A percentile compares a stretch with the other conserved stretches of the same genome.
Evolutionary conservation across 2,113 vertebrate species (phyloP).

Genomic region (Mellivora capensis): DNA sequence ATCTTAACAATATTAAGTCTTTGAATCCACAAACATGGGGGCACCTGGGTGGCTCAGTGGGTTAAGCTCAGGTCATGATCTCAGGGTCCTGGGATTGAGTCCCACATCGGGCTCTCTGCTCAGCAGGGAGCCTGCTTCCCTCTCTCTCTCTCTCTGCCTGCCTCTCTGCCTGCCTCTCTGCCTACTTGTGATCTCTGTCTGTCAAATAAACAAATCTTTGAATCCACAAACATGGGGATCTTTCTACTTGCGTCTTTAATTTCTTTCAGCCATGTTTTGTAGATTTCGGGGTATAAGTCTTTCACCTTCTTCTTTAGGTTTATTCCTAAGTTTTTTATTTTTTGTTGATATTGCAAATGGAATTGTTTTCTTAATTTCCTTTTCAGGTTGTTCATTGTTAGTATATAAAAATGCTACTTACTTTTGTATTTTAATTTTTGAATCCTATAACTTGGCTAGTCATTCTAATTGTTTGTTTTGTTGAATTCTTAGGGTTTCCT

Average conservation of each 20-base stretch:
- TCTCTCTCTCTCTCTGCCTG: too few relatives aligned
- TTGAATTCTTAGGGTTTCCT: background rate
- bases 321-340: slow-evolving; percentile 25
- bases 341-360: background rate
- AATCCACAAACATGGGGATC: background rate
- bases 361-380: slow-evolving; percentile 29
- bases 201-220: background rate
- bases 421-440: background rate
- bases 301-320: background rate
- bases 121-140: too few relatives aligned
- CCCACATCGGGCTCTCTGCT: too few relatives aligned
- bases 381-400: background rate
- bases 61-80: too few relatives aligned
- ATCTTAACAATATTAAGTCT: background rate
- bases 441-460: background rate
- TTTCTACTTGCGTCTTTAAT: background rate
- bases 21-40: background rate
- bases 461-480: background rate
- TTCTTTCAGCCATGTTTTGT: background rate
- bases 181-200: too few relatives aligned
- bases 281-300: background rate
- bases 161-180: too few relatives aligned
- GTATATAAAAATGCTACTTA: background rate
- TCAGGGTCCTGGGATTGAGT: too few relatives aligned
- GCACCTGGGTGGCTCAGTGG: too few relatives aligned